Evolutionary conservation across 2,888 invertebrate genomes (phyloP).

Genomic region (Perdita meconis): DNA sequence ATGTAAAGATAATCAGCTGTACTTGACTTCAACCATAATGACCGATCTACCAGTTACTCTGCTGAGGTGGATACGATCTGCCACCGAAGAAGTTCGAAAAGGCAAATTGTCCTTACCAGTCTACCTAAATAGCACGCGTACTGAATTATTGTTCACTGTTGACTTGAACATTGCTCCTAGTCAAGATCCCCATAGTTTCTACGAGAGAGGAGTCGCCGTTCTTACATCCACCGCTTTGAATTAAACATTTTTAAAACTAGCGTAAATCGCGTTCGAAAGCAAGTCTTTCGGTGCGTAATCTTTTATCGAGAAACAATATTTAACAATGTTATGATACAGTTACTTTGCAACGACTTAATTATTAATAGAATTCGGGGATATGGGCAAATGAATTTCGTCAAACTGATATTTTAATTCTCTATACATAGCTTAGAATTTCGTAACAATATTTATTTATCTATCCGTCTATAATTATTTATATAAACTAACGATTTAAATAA

Average conservation of each 20-base stretch:
- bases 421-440: conserved; percentile 20
- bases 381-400: conserved; percentile 39
- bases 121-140: conserved; percentile 97
- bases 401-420: conserved; percentile 14
- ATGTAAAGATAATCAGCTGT: conserved; percentile 94
- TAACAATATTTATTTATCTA: conserved; percentile 45
- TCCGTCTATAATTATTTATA: conserved; percentile 38
- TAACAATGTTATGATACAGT: conserved; percentile 33
- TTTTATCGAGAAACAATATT: conserved; percentile 16
- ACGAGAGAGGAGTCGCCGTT: conserved; percentile 98
- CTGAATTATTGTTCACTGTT: conserved; percentile 97
- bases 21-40: conserved; percentile 97
- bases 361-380: conserved; percentile 21
- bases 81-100: conserved; percentile 84
- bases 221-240: conserved; percentile 96
- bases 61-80: conserved; percentile 94
- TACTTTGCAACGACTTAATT: conserved; percentile 20
- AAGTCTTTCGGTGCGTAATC: conserved; percentile 16
- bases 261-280: conserved; percentile 30
- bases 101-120: conserved; percentile 96
- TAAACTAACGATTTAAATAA: conserved; percentile 11
- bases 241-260: conserved; percentile 82
- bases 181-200: conserved; percentile 97
- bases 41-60: conserved; percentile 95
- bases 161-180: conserved; percentile 96